Evolutionary conservation across 1,140 invertebrate species (phyloP).

Genomic region (Drosophila bocqueti): DNA sequence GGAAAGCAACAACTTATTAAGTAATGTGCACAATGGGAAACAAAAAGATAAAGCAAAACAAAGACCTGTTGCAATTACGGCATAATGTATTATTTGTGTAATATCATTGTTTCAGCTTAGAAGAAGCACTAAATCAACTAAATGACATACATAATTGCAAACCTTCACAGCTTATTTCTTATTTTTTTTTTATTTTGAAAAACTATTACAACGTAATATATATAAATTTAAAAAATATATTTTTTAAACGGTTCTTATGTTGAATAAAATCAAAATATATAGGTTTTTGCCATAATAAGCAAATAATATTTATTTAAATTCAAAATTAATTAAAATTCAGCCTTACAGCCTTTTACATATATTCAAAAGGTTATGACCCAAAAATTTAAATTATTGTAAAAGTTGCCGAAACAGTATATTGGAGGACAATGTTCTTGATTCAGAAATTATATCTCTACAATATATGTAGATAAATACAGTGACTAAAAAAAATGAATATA

Average conservation of each 20-base stretch:
- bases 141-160: not conserved
- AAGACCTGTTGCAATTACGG: not conserved
- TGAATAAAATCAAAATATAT: not conserved
- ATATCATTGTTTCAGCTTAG: not conserved
- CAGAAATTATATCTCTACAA: not conserved
- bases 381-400: not conserved
- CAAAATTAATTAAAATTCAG: not conserved
- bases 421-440: not conserved
- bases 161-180: not conserved
- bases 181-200: not conserved
- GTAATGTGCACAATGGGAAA: not conserved
- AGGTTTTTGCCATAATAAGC: not conserved
- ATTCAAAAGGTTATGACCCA: not conserved
- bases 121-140: not conserved
- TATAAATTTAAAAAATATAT: not conserved
- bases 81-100: conserved; percentile 3
- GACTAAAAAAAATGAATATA: not conserved
- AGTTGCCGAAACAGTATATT: not conserved
- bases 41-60: not conserved
- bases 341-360: too few species aligned
- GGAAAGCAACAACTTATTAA: not conserved
- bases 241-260: not conserved
- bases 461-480: too few species aligned
- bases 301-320: not conserved
- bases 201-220: not conserved